These are phyloP conservation scores for Vollenhovia emeryi DNA, from an alignment of 1,140 invertebrate species.

Conservation along the genomic window DNA sequence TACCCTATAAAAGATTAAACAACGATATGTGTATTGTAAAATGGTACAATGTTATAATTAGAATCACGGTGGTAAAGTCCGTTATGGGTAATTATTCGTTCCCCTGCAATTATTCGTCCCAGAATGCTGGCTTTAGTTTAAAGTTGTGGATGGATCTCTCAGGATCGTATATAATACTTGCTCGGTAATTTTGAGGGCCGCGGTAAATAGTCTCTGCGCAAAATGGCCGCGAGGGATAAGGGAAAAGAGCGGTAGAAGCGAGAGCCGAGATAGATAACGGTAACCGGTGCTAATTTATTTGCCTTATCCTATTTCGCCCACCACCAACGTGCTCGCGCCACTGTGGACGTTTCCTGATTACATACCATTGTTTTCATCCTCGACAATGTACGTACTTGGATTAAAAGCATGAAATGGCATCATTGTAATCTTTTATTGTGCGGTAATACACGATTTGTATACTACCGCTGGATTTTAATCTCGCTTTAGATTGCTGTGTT, in stretches of 20 bases:
- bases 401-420: slow-evolving; percentile 49
- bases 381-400: slow-evolving; percentile 26
- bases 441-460: slow-evolving; percentile 36
- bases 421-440: slow-evolving; percentile 54
- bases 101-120: slow-evolving; percentile 56
- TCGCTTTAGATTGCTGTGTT: neutral
- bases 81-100: slow-evolving; percentile 50
- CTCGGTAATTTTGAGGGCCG: slow-evolving; percentile 73
- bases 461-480: slow-evolving; percentile 39
- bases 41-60: neutral
- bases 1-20: neutral
- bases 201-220: slow-evolving; percentile 70
- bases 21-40: neutral
- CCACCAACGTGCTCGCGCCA: neutral
- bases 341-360: slow-evolving; percentile 45
- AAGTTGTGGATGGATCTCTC: slow-evolving; percentile 62
- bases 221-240: slow-evolving; percentile 56
- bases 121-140: slow-evolving; percentile 58
- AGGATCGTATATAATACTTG: slow-evolving; percentile 64
- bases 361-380: slow-evolving; percentile 37
- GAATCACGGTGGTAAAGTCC: neutral
- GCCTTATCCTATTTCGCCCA: slow-evolving; percentile 44
- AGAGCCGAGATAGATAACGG: slow-evolving; percentile 67
- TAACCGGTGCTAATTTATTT: slow-evolving; percentile 68
- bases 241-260: slow-evolving; percentile 41